Evolutionary conservation across 2,888 invertebrate genomes (phyloP).

Genomic region (Phoronis australis): DNA sequence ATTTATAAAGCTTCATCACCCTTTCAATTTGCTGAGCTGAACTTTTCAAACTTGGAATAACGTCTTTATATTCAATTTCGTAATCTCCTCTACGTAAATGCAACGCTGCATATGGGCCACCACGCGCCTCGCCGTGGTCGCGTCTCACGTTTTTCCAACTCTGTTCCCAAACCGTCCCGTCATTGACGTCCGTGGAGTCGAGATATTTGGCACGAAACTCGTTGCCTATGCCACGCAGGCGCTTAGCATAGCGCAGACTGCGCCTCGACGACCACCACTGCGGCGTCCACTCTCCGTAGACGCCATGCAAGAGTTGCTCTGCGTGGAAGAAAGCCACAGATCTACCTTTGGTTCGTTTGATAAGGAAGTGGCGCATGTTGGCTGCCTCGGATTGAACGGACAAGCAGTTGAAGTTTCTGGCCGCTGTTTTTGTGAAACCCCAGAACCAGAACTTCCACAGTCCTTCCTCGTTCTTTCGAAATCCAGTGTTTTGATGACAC

Average conservation of each 20-base stretch:
- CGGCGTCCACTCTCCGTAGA: too few relatives aligned
- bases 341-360: too few relatives aligned
- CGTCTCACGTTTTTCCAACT: constrained; percentile 60
- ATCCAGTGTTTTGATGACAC: too few relatives aligned
- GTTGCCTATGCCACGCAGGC: constrained; percentile 65
- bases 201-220: constrained; percentile 63
- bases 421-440: too few relatives aligned
- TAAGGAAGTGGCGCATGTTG: too few relatives aligned
- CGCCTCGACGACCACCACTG: too few relatives aligned
- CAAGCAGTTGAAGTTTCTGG: too few relatives aligned
- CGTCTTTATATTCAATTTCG: constrained; percentile 64
- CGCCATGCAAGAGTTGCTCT: too few relatives aligned
- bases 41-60: constrained; percentile 74
- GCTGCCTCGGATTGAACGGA: too few relatives aligned
- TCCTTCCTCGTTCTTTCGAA: too few relatives aligned
- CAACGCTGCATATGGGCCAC: constrained; percentile 69
- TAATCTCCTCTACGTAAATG: constrained; percentile 90
- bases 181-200: constrained; percentile 61
- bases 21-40: constrained; percentile 71
- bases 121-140: constrained; percentile 48
- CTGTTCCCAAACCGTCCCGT: constrained; percentile 59
- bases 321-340: too few relatives aligned
- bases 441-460: too few relatives aligned
- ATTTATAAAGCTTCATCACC: constrained; percentile 58
- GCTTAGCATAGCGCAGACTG: constrained; percentile 81